These are phyloP conservation scores for Eospalax fontanierii DNA, from an alignment of 2,797 vertebrate species.

Conservation along the genomic window DNA sequence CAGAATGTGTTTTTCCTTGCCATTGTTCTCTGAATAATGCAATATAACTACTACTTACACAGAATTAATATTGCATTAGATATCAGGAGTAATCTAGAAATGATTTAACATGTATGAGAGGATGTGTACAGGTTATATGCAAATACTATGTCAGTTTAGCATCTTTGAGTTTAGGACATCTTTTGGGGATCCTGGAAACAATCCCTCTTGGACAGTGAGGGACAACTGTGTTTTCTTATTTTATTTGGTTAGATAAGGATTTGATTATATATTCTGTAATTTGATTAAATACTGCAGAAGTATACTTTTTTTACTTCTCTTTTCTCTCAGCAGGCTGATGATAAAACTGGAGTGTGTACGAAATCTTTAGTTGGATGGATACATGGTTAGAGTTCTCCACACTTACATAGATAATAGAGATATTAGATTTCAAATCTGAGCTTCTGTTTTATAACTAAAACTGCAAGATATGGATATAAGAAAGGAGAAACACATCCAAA, in stretches of 20 bases:
- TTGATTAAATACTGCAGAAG: neutral
- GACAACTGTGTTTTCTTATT: neutral
- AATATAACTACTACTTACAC: neutral
- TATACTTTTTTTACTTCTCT: neutral
- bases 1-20: too few species aligned
- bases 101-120: neutral
- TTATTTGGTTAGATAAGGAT: too few species aligned
- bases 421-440: neutral
- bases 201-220: neutral
- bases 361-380: neutral
- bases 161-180: neutral
- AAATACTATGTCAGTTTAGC: neutral
- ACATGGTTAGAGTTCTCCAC: neutral
- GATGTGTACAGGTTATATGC: neutral
- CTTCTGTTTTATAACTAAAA: neutral
- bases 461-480: slow-evolving; percentile 3
- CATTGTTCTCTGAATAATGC: too few species aligned
- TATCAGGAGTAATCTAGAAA: neutral
- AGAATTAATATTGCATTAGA: neutral
- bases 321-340: neutral
- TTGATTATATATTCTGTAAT: too few species aligned
- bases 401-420: neutral
- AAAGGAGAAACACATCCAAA: neutral
- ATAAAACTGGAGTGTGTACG: neutral
- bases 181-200: neutral